These are phyloP conservation scores for Pseudomyrmex dendroicus DNA, from an alignment of 1,140 invertebrate genomes.

Conservation along the genomic window DNA sequence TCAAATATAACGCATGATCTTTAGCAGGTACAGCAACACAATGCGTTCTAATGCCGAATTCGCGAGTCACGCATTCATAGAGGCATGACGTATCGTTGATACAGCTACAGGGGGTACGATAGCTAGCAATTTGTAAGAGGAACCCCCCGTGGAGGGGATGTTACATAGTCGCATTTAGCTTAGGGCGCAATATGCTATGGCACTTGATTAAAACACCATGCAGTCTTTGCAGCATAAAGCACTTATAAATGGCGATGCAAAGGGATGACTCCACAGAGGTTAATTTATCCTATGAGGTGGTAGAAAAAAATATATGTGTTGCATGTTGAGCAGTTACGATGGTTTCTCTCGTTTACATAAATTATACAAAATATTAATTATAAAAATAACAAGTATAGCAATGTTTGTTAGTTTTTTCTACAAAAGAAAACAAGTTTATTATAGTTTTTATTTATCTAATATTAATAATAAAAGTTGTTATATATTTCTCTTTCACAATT, in stretches of 20 bases:
- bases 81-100: conserved; percentile 77
- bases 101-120: conserved; percentile 69
- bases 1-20: conserved; percentile 26
- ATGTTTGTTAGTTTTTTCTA: no score
- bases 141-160: conserved; percentile 73
- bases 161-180: conserved; percentile 73
- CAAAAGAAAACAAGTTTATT: no score
- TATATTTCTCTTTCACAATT: not conserved
- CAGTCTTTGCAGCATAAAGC: conserved; percentile 71
- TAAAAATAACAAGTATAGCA: no score
- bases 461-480: not conserved
- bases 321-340: not conserved
- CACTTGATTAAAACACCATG: conserved; percentile 81
- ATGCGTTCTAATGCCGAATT: conserved; percentile 68
- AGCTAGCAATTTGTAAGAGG: conserved; percentile 80
- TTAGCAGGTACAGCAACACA: conserved; percentile 51
- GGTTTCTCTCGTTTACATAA: not conserved
- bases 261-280: conserved; percentile 58
- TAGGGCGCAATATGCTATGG: conserved; percentile 79
- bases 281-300: conserved; percentile 61
- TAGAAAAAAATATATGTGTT: conserved; percentile 10
- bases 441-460: not conserved
- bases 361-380: not conserved
- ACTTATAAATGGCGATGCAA: conserved; percentile 64
- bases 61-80: conserved; percentile 64